Evolutionary conservation across 2,113 vertebrate genomes (phyloP), one percentile per base, ranked within the genome.

Genomic region (Mirza zaza): DNA sequence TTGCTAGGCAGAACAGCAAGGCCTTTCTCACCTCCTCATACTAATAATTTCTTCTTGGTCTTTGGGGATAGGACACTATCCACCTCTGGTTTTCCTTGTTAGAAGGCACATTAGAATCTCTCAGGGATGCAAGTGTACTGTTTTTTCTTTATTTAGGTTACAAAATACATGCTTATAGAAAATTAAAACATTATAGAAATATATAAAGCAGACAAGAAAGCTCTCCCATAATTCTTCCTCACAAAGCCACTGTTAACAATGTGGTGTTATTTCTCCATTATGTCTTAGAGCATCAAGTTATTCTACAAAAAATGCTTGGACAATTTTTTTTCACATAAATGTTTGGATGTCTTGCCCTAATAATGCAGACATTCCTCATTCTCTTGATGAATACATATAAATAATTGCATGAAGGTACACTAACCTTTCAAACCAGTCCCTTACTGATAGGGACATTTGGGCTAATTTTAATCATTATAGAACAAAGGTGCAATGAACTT

Each of bases 161-260:
- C 8, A 93, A 97, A 97, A 96, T 89, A 96, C 86, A 93, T 88
- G 81, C 71, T 65, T 80, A 85, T 70, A 96, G 73, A 96, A 97
- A 95, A 87, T 73, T 80, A 92, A 94, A 92, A 95, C 80, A 87
- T 71, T 65, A 61, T 77, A 97, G 48, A 94, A 96, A 92, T 71
- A 88, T 45, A 84, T 75, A 80, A 96, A 87, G 57, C 81, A 85
- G 39, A 67, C 76, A 68, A 61, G 50, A 71, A 95, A 27, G 57
- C 87, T 83, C 61, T 87, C 63, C 27, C 25, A 45, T n/a, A 77
- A 92, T 87, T 52, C 77, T 91, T 39, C 50, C 65, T 95, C n/a
- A 85, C 50, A 94, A 87, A 94, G 71, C 42, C 57, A 93, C 15
- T 70, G 76, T 10, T 59, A 84, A 77, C 36, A 86, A 45, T 2